phyloP scores from a whole-genome alignment of 2,888 invertebrate species.

The Hypolimnas misippus region DNA sequence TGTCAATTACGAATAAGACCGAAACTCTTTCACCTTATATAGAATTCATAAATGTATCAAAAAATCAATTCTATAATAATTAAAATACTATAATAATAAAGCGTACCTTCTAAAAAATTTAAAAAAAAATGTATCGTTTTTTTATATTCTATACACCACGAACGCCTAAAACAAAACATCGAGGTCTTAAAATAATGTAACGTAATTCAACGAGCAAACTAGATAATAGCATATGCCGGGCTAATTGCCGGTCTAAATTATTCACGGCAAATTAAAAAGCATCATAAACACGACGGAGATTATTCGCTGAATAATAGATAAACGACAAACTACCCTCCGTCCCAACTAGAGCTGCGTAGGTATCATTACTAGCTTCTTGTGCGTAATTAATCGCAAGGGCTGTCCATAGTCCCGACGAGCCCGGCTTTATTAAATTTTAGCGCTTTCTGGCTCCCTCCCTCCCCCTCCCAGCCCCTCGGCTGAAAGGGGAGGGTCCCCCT shows the following conservation, averaged over 20 bases:
- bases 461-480: constrained; percentile 32
- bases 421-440: constrained; percentile 83
- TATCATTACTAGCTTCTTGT: constrained; percentile 75
- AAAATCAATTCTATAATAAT: too few species aligned
- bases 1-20: too few species aligned
- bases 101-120: too few species aligned
- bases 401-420: constrained; percentile 62
- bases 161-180: too few species aligned
- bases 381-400: constrained; percentile 80
- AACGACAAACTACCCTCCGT: constrained; percentile 53
- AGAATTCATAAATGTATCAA: too few species aligned
- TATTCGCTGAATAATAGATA: constrained; percentile 62
- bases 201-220: constrained; percentile 7
- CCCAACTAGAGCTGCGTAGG: constrained; percentile 53
- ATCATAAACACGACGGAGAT: constrained; percentile 43
- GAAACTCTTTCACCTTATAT: too few species aligned
- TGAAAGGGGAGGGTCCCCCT: constrained; percentile 43
- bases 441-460: constrained; percentile 63
- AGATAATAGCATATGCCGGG: constrained; percentile 30
- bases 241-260: constrained; percentile 41
- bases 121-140: too few species aligned
- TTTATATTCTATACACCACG: too few species aligned
- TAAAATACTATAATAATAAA: too few species aligned
- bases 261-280: constrained; percentile 43
- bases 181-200: not conserved